Percentiles rank a stretch among this genome's conserved stretches.
Evolutionary conservation across 2,797 vertebrate species (phyloP).

Genomic region (Borostomias antarcticus): DNA sequence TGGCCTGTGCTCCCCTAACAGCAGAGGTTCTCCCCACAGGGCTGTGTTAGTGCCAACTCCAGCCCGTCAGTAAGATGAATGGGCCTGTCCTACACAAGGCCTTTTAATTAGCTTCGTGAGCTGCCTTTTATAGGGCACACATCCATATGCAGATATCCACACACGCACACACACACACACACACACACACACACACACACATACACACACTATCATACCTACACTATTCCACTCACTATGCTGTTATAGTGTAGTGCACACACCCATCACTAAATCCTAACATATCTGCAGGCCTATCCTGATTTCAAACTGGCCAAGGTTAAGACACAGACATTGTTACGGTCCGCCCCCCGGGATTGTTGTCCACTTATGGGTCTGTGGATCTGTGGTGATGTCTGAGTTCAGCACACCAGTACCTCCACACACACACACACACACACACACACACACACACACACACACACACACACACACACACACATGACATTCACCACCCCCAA

Average conservation of each 20-base stretch:
- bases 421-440: slow-evolving; percentile 17
- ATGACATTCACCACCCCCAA: slow-evolving; percentile 18
- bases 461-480: slow-evolving; percentile 1
- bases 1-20: slow-evolving; percentile 44
- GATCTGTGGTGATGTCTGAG: neutral
- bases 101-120: slow-evolving; percentile 79
- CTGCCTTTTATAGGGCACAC: slow-evolving; percentile 64
- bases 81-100: slow-evolving; percentile 67
- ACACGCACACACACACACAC: slow-evolving; percentile 31
- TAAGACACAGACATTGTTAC: no score
- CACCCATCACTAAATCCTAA: no score
- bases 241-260: no score
- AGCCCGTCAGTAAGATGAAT: slow-evolving; percentile 76
- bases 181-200: slow-evolving; percentile 35
- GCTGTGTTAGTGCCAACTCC: slow-evolving; percentile 70
- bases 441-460: slow-evolving; percentile 23
- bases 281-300: no score
- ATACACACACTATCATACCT: slow-evolving; percentile 28
- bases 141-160: slow-evolving; percentile 19
- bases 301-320: no score
- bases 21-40: slow-evolving; percentile 60
- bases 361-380: no score
- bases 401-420: neutral
- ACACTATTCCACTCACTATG: neutral
- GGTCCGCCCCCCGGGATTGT: no score